Base-by-base conservation (phyloP, 1,140 invertebrate genomes). In the Amyelois transitella region DNA sequence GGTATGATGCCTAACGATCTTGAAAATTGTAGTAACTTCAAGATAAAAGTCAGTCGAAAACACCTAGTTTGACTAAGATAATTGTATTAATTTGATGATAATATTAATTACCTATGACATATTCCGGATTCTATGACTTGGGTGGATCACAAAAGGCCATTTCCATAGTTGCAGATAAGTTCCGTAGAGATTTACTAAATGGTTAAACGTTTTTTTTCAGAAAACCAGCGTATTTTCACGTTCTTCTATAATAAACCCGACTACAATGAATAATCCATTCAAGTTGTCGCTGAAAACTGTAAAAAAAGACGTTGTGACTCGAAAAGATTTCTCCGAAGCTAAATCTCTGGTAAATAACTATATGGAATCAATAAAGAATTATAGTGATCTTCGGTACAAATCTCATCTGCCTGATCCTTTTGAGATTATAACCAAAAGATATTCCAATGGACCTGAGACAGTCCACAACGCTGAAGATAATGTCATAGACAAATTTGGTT, bases 161-260 rank as follows among this genome's bases (percentile, higher is more conserved):
- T 32, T 6, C 25, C 7, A 32, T 14, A n/a, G 12, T 38, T 38
- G 3, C 8, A 24, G 3, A 5, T 24, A 8, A 3, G 8, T 24
- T 5, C 8, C 8, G 3, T 24, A 24, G 3, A 24, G 1, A 14
- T 14, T 38, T 3, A 14, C 17, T 14, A n/a, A 38, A 38, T 14
- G 12, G 1, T 49, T 22, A 14, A 49, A 49, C 17, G 28, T 45
- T 32, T 69, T 45, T 32, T 69, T 78, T 57, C 61, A 78, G 76
- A 76, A 63, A 67, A 22, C 57, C n/a, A 81, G 75, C 43, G 62
- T 79, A 66, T 79, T 81, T 58, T 59, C 64, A 28, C 73, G 57
- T 58, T 51, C 50, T 12, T 43, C 60, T 28, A 65, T 62, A 49
- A 22, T 51, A 67, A 18, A 52, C 77, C 48, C 66, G 67, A 0